phyloP scores from a whole-genome alignment of 2,797 vertebrate genomes.

The Moxostoma hubbsi region DNA sequence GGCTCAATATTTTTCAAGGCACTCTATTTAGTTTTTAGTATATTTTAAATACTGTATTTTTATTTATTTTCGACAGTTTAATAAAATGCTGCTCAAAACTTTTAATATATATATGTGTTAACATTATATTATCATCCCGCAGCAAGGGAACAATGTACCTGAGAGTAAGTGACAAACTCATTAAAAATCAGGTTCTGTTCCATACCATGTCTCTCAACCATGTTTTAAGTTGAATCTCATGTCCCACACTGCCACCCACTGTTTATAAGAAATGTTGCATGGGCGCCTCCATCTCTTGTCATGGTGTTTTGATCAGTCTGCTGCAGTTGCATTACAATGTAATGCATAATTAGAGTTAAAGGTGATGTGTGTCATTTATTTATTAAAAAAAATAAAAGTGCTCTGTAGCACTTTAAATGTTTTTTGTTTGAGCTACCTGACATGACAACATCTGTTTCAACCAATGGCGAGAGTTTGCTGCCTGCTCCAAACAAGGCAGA shows the following conservation, averaged over 20 bases:
- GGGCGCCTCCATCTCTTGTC: slow-evolving; percentile 46
- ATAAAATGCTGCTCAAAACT: not conserved
- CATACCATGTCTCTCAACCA: slow-evolving; percentile 41
- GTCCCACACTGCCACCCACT: slow-evolving; percentile 50
- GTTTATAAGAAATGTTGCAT: slow-evolving; percentile 56
- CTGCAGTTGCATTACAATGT: slow-evolving; percentile 22
- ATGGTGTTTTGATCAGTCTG: slow-evolving; percentile 33
- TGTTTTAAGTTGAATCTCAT: slow-evolving; percentile 43
- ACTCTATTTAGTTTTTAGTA: not conserved
- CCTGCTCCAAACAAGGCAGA: too few species aligned
- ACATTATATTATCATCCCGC: slow-evolving; percentile 53
- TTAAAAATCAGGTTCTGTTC: slow-evolving; percentile 41
- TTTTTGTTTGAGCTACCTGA: too few species aligned
- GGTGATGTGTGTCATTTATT: slow-evolving; percentile 34
- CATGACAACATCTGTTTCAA: too few species aligned
- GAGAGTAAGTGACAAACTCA: slow-evolving; percentile 56
- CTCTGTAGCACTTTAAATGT: too few species aligned
- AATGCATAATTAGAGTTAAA: slow-evolving; percentile 8
- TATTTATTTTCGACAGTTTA: not conserved
- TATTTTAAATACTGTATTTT: too few species aligned
- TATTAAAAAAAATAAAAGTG: not conserved
- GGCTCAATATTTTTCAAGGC: slow-evolving; percentile 6
- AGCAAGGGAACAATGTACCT: slow-evolving; percentile 59
- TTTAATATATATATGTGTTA: slow-evolving; percentile 18
- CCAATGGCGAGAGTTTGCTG: too few species aligned